phyloP scores from a whole-genome alignment of 2,888 invertebrate species.

The Perizoma flavofasciatum region DNA sequence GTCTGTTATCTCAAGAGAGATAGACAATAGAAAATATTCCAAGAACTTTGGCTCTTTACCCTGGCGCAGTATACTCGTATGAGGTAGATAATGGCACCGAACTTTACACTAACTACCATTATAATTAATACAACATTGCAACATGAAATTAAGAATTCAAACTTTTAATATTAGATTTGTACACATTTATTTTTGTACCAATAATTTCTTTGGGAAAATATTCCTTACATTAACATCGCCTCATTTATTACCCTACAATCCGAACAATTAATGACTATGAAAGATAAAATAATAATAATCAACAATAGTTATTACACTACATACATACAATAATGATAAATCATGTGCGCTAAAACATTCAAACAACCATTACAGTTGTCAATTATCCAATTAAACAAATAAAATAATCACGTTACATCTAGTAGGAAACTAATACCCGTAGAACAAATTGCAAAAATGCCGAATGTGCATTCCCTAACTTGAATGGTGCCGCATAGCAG shows the following conservation, averaged over 20 bases:
- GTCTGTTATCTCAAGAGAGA: conserved; percentile 58
- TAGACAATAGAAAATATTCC: conserved; percentile 70
- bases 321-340: conserved; percentile 61
- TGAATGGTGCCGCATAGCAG: conserved; percentile 20
- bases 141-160: conserved; percentile 75
- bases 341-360: conserved; percentile 71
- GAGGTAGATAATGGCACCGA: conserved; percentile 80
- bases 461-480: conserved; percentile 42
- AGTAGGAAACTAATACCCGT: conserved; percentile 85
- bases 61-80: conserved; percentile 65
- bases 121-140: conserved; percentile 73
- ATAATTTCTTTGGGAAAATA: conserved; percentile 82
- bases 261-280: conserved; percentile 55
- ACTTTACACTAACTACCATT: conserved; percentile 70
- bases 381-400: conserved; percentile 61
- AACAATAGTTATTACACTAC: conserved; percentile 71
- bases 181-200: conserved; percentile 82
- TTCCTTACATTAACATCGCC: conserved; percentile 56
- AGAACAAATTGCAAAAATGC: conserved; percentile 78
- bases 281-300: conserved; percentile 82
- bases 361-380: conserved; percentile 56
- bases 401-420: conserved; percentile 77
- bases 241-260: conserved; percentile 65
- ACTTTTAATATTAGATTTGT: conserved; percentile 74
- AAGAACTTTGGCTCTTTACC: conserved; percentile 78